phyloP scores from a whole-genome alignment of 2,888 invertebrate species.

The Pediacus dermestoides region DNA sequence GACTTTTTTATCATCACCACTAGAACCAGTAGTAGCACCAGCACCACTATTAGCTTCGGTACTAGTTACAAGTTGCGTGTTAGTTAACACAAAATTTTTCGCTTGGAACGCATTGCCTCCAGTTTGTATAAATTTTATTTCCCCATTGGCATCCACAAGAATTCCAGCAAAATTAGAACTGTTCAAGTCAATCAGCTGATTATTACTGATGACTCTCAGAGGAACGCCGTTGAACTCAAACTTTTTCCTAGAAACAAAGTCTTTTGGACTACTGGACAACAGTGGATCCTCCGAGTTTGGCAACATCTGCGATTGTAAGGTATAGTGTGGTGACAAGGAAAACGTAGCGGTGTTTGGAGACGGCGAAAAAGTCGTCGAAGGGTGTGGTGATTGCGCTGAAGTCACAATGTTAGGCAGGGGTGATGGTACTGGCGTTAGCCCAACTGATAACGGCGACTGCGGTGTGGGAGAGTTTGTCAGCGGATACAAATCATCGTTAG shows the following conservation, averaged over 20 bases:
- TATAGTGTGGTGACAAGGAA: constrained; percentile 39
- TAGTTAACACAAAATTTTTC: constrained; percentile 47
- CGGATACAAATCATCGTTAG: constrained; percentile 53
- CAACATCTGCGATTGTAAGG: constrained; percentile 59
- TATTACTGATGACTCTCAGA: constrained; percentile 55
- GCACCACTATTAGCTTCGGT: no score
- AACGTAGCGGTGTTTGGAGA: constrained; percentile 32
- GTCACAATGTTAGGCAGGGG: constrained; percentile 46
- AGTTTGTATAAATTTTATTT: constrained; percentile 60
- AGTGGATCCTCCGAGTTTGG: constrained; percentile 83
- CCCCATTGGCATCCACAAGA: constrained; percentile 60
- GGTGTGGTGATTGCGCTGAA: constrained; percentile 41
- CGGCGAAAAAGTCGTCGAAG: constrained; percentile 45
- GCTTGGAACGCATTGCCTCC: constrained; percentile 49
- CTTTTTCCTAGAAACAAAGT: constrained; percentile 60
- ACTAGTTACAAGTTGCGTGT: constrained; percentile 35
- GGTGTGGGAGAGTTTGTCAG: constrained; percentile 58
- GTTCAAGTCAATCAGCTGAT: constrained; percentile 56
- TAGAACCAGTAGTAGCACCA: no score
- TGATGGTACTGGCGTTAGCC: constrained; percentile 56
- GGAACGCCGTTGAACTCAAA: constrained; percentile 57
- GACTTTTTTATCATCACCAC: constrained; percentile 34
- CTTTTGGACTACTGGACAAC: constrained; percentile 78
- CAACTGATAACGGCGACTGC: constrained; percentile 53
- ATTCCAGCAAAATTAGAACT: constrained; percentile 57